Base-by-base conservation (phyloP, 1,140 invertebrate genomes). In the Berghia stephanieae region DNA sequence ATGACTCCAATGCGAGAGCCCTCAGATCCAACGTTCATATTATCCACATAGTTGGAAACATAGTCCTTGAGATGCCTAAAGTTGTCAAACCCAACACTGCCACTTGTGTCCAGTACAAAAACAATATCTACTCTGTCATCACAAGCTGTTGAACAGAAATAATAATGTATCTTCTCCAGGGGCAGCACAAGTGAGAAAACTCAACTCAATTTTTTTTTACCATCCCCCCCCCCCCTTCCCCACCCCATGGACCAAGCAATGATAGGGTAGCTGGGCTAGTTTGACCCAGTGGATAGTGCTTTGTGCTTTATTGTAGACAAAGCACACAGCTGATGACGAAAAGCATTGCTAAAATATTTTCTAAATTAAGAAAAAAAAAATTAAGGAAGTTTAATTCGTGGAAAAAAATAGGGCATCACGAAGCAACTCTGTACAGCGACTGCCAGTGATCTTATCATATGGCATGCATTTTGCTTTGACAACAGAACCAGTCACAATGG, bases 101-200 rank as follows among this genome's bases (percentile, higher is more conserved):
- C 85, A 66, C 84, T 86, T 8, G 85, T 82, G 74, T 87, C 86
- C 31, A 87, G 70, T 2, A 87, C 75, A 80, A 87, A 86, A 13
- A 82, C 83, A 38, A 87, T 68, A 73, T 87, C 86, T n/a, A 84
- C 83, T 21, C 78, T 74, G 40, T 83, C 80, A 13, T 82, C 43
- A 71, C 84, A 86, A 46, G 70, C 86, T 87, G 71, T 2, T 38
- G 49, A 40, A 49, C 4, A 69, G n/a, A 2, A 24, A 49, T 16
- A 71, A 60, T 24, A 60, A 46, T 34, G n/a, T 73, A 74, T 66
- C 63, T 75, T 75, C 10, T 31, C 8, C 21, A 18, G 6, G 34
- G 8, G 40, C 5, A 16, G 40, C 38, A 13, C 16, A 5, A 13
- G 31, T 69, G 6, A 38, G 27, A 34, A 36, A 68, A 34, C 13